Evolutionary conservation across 1,140 invertebrate species (phyloP).

Genomic region (Hormaphis cornu): DNA sequence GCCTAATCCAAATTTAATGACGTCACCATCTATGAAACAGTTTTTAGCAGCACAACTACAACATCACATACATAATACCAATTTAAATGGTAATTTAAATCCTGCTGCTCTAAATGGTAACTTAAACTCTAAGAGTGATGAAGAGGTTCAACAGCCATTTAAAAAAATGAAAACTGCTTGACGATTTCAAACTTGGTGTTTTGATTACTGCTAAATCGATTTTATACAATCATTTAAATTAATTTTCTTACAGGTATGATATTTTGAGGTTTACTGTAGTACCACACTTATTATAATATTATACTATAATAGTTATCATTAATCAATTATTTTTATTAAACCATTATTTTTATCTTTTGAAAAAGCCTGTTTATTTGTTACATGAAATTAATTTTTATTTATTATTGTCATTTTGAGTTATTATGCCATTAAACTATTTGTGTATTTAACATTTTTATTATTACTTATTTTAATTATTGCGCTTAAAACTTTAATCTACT

Average conservation of each 20-base stretch:
- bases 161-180: conserved; percentile 29
- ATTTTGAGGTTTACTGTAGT: too few relatives aligned
- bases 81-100: conserved; percentile 15
- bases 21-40: conserved; percentile 25
- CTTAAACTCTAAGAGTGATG: conserved; percentile 8
- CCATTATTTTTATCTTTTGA: not conserved
- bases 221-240: conserved; percentile 2
- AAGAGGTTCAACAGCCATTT: conserved; percentile 22
- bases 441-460: conserved; percentile 27
- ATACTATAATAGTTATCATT: too few relatives aligned
- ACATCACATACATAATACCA: conserved; percentile 19
- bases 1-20: conserved; percentile 21
- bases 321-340: not conserved
- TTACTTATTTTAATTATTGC: conserved; percentile 18
- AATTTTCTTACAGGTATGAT: too few relatives aligned
- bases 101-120: conserved; percentile 16
- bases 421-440: conserved; percentile 18
- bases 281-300: too few relatives aligned
- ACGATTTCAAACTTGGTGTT: not conserved
- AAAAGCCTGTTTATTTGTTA: not conserved
- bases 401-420: conserved; percentile 6
- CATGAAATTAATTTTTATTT: not conserved
- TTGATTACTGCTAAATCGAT: not conserved
- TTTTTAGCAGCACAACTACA: conserved; percentile 26
- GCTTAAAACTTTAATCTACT: conserved; percentile 11